Evolutionary conservation across 2,113 vertebrate species (phyloP).

Genomic region (Leuciscus idus): DNA sequence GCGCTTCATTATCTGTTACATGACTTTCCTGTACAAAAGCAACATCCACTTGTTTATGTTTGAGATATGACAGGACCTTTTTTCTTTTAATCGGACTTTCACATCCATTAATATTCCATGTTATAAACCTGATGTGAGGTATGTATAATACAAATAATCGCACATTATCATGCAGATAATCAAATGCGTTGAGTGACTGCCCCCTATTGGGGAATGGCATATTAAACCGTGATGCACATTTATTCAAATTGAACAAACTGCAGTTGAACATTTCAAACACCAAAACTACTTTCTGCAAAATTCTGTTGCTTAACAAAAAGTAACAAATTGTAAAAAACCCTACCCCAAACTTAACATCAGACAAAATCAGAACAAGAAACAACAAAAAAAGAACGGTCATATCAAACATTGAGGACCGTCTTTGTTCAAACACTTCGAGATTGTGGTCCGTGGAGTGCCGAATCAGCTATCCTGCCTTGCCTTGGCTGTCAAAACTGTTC

Average conservation of each 20-base stretch:
- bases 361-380: too few species aligned
- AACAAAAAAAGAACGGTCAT: too few species aligned
- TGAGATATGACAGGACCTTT: background rate
- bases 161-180: background rate
- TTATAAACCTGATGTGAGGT: background rate
- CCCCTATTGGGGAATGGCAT: background rate
- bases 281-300: background rate
- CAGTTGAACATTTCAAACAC: background rate
- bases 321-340: background rate
- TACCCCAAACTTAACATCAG: background rate
- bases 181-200: too few species aligned
- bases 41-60: background rate
- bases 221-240: background rate
- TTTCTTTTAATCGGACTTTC: background rate
- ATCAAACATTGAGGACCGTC: too few species aligned
- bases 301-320: background rate
- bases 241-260: background rate
- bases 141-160: background rate
- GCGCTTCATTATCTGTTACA: background rate
- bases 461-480: too few species aligned
- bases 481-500: too few species aligned
- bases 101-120: background rate
- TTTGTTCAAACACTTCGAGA: too few species aligned
- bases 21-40: slow-evolving; percentile 1
- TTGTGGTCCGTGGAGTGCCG: too few species aligned